Conservation (phyloP, 1,140 invertebrate species). For the Saccostrea glomerata region DNA sequence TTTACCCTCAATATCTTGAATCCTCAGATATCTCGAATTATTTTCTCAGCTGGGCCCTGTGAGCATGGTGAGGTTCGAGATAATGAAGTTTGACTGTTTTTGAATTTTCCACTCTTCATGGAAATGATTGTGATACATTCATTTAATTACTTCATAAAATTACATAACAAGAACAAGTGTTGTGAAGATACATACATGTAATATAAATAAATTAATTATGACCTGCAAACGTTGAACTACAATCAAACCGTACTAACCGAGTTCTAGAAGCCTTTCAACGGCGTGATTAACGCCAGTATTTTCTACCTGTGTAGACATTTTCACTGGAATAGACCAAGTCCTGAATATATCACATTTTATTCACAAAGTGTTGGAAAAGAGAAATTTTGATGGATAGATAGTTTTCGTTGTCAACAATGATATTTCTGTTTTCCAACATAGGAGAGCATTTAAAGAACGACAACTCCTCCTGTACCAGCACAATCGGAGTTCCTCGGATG, state of each 20-base stretch:
- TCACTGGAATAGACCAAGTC: neutral
- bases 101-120: too few relatives aligned
- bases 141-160: too few relatives aligned
- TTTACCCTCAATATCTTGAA: too few relatives aligned
- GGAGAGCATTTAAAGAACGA: neutral
- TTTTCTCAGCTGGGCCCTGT: too few relatives aligned
- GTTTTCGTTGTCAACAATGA: slow-evolving; percentile 53
- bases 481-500: too few relatives aligned
- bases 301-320: slow-evolving; percentile 64
- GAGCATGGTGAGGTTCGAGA: too few relatives aligned
- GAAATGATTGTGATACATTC: too few relatives aligned
- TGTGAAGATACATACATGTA: too few relatives aligned
- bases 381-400: neutral
- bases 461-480: neutral
- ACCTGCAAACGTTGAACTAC: neutral
- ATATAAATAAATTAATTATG: too few relatives aligned
- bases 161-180: too few relatives aligned
- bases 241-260: slow-evolving; percentile 60
- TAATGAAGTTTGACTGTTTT: too few relatives aligned
- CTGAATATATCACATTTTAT: slow-evolving; percentile 7
- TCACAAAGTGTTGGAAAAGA: neutral
- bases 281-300: slow-evolving; percentile 66
- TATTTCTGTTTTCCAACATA: neutral
- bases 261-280: slow-evolving; percentile 68
- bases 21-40: too few relatives aligned